Conservation (phyloP, 2,888 invertebrate species). For the Prenolepis imparis region DNA sequence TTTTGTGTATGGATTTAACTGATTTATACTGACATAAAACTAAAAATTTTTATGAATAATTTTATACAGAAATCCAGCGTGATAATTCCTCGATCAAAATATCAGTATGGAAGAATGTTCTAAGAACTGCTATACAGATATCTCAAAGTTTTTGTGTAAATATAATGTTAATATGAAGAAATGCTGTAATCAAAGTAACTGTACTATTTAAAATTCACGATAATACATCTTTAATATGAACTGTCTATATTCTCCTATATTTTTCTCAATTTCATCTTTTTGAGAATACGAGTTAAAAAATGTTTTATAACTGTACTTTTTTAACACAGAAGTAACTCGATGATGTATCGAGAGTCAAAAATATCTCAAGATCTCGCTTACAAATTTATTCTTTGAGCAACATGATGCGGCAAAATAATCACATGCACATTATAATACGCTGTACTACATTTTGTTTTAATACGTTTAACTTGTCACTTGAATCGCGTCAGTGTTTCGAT, state of each 20-base stretch:
- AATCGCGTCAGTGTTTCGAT: slow-evolving; percentile 21
- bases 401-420: slow-evolving; percentile 27
- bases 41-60: neutral
- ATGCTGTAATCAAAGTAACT: neutral
- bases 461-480: slow-evolving; percentile 26
- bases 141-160: neutral
- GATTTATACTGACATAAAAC: neutral
- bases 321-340: slow-evolving; percentile 8
- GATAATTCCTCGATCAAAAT: neutral
- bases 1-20: neutral
- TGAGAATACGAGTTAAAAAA: neutral
- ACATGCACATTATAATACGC: slow-evolving; percentile 30
- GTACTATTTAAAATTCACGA: neutral
- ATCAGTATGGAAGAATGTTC: neutral
- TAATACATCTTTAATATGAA: neutral
- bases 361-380: neutral
- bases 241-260: neutral
- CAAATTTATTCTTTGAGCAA: slow-evolving; percentile 22
- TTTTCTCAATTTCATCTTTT: neutral
- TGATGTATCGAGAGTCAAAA: slow-evolving; percentile 7
- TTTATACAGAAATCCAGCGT: neutral
- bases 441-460: slow-evolving; percentile 6
- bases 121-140: neutral
- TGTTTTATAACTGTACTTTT: neutral
- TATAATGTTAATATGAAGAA: neutral